Conservation (phyloP, 2,113 vertebrate species). For the Chunga burmeisteri region DNA sequence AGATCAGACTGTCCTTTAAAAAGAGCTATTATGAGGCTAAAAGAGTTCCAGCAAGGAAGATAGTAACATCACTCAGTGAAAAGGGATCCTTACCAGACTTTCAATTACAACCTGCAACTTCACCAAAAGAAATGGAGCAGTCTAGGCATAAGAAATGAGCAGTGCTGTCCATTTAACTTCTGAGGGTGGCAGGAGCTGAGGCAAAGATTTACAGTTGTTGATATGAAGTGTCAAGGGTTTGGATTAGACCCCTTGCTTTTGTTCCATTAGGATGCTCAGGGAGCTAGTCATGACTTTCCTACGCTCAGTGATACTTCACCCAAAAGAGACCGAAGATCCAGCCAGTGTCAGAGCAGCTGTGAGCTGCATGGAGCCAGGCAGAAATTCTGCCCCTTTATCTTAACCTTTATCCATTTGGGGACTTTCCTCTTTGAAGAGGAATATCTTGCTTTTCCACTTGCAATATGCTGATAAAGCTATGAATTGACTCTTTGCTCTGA, state of each 20-base stretch:
- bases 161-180: conserved; percentile 6
- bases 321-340: neutral
- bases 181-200: neutral
- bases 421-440: conserved; percentile 38
- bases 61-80: conserved; percentile 16
- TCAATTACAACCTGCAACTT: neutral
- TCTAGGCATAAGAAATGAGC: neutral
- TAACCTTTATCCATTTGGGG: conserved; percentile 47
- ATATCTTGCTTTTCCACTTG: conserved; percentile 52
- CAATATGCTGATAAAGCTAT: conserved; percentile 43
- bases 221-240: neutral
- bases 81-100: neutral
- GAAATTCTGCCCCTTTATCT: conserved; percentile 39
- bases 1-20: neutral
- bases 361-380: neutral
- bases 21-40: conserved; percentile 16
- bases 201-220: conserved; percentile 28
- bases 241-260: neutral
- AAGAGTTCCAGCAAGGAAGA: conserved; percentile 2
- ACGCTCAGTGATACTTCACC: neutral
- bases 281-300: neutral
- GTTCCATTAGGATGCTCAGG: neutral
- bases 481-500: conserved; percentile 42
- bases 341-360: neutral
- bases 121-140: neutral